Conservation (phyloP, 2,888 invertebrate genomes). For the Litoditis marina region DNA sequence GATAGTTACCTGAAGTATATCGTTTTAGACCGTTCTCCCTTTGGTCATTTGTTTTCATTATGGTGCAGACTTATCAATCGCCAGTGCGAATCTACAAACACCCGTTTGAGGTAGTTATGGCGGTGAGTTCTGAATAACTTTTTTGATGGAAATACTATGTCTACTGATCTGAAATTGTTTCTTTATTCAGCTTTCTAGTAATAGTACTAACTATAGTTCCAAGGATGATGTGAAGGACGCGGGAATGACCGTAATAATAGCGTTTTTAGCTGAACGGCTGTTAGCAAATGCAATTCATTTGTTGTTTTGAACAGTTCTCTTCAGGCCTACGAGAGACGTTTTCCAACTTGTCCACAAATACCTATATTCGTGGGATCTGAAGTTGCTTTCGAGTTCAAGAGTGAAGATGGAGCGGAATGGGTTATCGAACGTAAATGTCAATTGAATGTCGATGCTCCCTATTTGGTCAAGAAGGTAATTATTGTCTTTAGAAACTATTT, state of each 20-base stretch:
- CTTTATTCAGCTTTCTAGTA: no score
- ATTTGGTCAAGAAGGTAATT: conserved; percentile 82
- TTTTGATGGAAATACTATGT: no score
- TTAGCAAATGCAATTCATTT: no score
- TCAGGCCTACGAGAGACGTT: conserved; percentile 88
- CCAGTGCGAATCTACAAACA: conserved; percentile 91
- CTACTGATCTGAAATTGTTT: no score
- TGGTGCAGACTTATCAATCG: conserved; percentile 93
- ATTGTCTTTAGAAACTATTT: not conserved
- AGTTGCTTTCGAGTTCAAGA: conserved; percentile 72
- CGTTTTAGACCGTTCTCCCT: no score
- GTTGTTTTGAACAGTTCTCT: conserved; percentile 16
- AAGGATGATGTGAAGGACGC: no score
- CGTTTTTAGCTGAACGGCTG: no score
- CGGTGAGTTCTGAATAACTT: conserved; percentile 70
- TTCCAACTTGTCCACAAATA: conserved; percentile 88
- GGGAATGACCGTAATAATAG: no score
- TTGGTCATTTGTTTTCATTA: conserved; percentile 64
- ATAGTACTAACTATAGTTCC: no score
- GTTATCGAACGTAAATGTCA: conserved; percentile 81
- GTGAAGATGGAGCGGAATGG: conserved; percentile 74
- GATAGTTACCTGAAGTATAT: no score
- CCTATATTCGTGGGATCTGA: conserved; percentile 87
- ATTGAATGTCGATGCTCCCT: conserved; percentile 87
- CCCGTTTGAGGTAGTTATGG: conserved; percentile 92